A percentile compares a stretch with the other conserved stretches of the same genome.
Evolutionary conservation across 1,140 invertebrate species (phyloP).

Genomic region (Ostrea edulis): DNA sequence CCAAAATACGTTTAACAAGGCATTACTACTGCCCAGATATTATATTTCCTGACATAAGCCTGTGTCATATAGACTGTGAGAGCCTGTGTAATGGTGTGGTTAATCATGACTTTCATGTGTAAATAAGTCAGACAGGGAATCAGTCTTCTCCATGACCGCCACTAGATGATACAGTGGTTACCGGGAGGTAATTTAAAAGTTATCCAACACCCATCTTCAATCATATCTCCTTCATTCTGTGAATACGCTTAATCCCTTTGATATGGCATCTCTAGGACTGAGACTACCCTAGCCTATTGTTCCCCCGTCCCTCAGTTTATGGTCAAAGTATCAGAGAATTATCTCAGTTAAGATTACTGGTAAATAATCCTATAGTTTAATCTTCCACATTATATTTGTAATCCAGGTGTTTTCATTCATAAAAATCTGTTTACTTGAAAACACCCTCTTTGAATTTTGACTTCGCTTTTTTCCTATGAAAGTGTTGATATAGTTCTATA

Average conservation of each 20-base stretch:
- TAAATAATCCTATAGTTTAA: not conserved
- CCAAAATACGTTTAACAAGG: not conserved
- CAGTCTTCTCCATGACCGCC: slow-evolving; percentile 2
- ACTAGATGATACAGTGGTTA: not conserved
- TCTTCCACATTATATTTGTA: not conserved
- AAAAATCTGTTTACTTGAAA: not conserved
- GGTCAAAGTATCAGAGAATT: not conserved
- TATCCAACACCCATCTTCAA: slow-evolving; percentile 10
- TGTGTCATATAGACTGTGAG: not conserved
- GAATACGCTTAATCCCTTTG: not conserved
- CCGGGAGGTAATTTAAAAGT: not conserved
- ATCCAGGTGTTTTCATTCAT: not conserved
- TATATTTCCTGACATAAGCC: not conserved
- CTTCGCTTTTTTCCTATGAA: too few relatives aligned
- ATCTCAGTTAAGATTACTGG: not conserved
- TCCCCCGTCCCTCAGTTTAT: not conserved
- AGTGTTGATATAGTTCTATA: not conserved
- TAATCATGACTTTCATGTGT: slow-evolving; percentile 27
- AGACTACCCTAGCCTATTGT: not conserved
- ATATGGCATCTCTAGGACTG: not conserved
- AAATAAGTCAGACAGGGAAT: not conserved
- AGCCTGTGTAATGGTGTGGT: not conserved
- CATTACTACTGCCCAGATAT: not conserved
- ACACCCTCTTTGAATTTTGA: too few relatives aligned
- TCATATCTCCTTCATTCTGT: slow-evolving; percentile 8